These are phyloP conservation scores for Pelobates cultripes DNA, from an alignment of 2,797 vertebrate genomes.

Conservation along the genomic window DNA sequence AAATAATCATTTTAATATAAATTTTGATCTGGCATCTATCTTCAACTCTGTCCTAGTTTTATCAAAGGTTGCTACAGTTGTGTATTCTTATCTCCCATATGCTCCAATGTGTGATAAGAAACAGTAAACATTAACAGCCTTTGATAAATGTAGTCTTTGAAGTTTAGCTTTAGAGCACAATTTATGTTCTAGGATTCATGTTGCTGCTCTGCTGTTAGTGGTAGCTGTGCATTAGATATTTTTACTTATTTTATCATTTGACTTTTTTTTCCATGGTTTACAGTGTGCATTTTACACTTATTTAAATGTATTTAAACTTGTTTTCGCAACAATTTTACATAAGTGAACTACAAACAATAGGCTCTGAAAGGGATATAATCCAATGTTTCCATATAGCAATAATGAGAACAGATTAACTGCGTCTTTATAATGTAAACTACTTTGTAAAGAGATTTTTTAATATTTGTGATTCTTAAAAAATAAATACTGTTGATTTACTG, in stretches of 20 bases:
- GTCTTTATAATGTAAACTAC: too few relatives aligned
- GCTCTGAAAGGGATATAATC: too few relatives aligned
- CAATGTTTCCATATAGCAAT: too few relatives aligned
- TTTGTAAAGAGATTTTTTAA: too few relatives aligned
- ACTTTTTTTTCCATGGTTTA: too few relatives aligned
- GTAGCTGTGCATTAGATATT: not conserved
- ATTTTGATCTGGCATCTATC: not conserved
- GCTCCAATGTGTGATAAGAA: conserved; percentile 37
- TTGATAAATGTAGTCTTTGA: conserved; percentile 43
- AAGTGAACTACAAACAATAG: too few relatives aligned
- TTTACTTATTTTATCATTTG: not conserved
- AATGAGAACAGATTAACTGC: too few relatives aligned
- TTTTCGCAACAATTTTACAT: too few relatives aligned
- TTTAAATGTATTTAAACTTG: too few relatives aligned
- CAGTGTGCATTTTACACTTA: too few relatives aligned
- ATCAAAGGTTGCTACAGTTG: conserved; percentile 36
- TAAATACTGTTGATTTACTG: too few relatives aligned
- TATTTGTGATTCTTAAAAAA: too few relatives aligned
- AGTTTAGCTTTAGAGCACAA: conserved; percentile 31
- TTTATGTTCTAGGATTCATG: conserved; percentile 24
- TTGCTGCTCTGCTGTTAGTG: not conserved
- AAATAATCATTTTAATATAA: not conserved
- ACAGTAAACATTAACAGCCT: conserved; percentile 34
- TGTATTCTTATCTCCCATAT: conserved; percentile 41
- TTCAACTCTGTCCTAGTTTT: not conserved